A percentile compares a stretch with the other conserved stretches of the same genome.
Conservation (phyloP, 2,797 vertebrate genomes). For the Myoxocephalus aenaeus region DNA sequence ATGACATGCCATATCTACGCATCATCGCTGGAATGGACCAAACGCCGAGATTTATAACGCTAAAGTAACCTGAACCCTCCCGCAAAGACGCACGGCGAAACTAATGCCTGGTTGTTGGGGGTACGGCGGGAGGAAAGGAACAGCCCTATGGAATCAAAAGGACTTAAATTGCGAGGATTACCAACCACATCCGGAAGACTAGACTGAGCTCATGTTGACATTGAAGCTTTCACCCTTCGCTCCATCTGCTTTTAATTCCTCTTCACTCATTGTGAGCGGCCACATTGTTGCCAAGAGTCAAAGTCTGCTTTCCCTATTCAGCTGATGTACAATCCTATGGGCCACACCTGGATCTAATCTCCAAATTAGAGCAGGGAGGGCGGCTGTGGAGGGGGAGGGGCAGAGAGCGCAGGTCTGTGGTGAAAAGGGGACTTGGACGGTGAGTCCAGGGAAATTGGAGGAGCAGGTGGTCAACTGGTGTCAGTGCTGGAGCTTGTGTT, state of each 20-base stretch:
- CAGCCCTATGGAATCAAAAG: conserved; percentile 56
- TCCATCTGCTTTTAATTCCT: conserved; percentile 75
- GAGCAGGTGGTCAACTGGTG: conserved; percentile 70
- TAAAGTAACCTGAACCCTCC: conserved; percentile 34
- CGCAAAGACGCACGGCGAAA: conserved; percentile 1
- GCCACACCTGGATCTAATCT: conserved; percentile 75
- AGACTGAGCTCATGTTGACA: conserved; percentile 73
- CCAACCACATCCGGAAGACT: conserved; percentile 69
- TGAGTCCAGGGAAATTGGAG: conserved; percentile 43
- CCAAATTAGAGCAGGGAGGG: conserved; percentile 37
- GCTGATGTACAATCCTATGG: conserved; percentile 48
- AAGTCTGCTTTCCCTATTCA: conserved; percentile 58
- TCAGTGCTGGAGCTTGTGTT: conserved; percentile 40
- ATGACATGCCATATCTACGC: conserved; percentile 39
- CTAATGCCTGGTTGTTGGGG: conserved; percentile 51
- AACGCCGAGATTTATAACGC: conserved; percentile 46
- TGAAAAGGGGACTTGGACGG: conserved; percentile 38
- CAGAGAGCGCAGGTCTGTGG: conserved; percentile 41
- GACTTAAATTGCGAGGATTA: conserved; percentile 67
- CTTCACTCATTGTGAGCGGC: conserved; percentile 50
- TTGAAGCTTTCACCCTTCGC: conserved; percentile 58
- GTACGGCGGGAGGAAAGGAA: conserved; percentile 31
- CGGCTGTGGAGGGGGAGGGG: conserved; percentile 14
- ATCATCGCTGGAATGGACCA: conserved; percentile 39
- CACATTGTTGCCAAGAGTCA: conserved; percentile 52